Evolutionary conservation across 1,140 invertebrate genomes (phyloP).

Genomic region (Pseudomyrmex pallidus): DNA sequence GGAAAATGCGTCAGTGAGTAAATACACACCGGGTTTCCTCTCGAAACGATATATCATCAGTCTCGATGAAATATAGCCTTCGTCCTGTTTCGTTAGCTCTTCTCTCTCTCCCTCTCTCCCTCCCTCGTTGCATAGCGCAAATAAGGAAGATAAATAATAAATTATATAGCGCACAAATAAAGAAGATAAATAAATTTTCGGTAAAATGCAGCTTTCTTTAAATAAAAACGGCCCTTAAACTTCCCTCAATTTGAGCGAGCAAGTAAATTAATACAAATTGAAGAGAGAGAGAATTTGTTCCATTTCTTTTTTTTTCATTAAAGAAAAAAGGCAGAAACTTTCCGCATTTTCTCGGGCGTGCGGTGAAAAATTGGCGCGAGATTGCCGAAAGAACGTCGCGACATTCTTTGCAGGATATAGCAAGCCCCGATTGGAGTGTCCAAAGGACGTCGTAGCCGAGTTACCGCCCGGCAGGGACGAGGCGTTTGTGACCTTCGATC

Average conservation of each 20-base stretch:
- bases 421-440: constrained; percentile 83
- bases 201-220: too few species aligned
- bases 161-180: too few species aligned
- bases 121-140: too few species aligned
- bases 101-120: neutral
- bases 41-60: neutral
- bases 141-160: too few species aligned
- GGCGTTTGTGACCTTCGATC: constrained; percentile 83
- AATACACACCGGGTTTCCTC: neutral
- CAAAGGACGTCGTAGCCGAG: constrained; percentile 81
- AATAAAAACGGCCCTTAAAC: too few species aligned
- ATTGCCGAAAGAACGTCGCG: neutral
- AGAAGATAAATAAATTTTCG: too few species aligned
- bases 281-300: neutral
- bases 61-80: neutral
- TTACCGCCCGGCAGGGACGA: constrained; percentile 80
- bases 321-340: neutral
- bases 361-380: constrained; percentile 3
- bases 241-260: too few species aligned
- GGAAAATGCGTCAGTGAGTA: constrained; percentile 84
- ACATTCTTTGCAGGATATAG: constrained; percentile 78
- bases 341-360: neutral
- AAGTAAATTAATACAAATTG: too few species aligned
- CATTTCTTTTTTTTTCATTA: neutral
- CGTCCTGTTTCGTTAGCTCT: neutral